Percentiles rank a stretch among this genome's conserved stretches.
phyloP scores from a whole-genome alignment of 2,797 vertebrate genomes.

The Petrocephalus sullivani region DNA sequence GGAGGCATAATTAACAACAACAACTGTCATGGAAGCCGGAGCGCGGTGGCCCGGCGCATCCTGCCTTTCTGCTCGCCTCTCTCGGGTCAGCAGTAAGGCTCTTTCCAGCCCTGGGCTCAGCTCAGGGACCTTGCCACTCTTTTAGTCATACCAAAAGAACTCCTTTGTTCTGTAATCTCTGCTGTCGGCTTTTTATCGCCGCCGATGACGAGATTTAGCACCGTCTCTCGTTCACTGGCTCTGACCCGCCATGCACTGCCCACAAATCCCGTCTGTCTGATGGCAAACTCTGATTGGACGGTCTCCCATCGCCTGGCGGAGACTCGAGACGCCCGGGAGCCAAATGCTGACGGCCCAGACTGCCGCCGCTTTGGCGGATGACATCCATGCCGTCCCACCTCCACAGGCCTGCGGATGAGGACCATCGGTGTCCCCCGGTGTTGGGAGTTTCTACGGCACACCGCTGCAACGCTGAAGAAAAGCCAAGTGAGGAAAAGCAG shows the following conservation, averaged over 20 bases:
- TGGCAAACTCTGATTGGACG: neutral
- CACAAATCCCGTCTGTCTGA: neutral
- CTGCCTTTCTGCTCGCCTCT: neutral
- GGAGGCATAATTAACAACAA: slow-evolving; percentile 10
- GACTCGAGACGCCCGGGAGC: neutral
- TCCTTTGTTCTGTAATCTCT: neutral
- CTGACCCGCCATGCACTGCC: neutral
- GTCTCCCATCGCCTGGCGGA: neutral
- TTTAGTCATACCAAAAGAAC: neutral
- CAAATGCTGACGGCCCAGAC: neutral
- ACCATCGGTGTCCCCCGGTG: neutral
- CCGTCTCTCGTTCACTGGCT: neutral
- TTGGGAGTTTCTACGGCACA: no score
- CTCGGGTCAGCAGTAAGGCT: neutral
- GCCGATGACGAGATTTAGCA: neutral
- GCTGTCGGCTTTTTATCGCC: neutral
- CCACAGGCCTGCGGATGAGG: neutral
- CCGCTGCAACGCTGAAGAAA: neutral
- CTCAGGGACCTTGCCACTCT: neutral
- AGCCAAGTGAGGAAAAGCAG: neutral
- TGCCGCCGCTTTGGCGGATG: neutral
- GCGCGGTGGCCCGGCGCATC: neutral
- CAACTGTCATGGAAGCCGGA: neutral
- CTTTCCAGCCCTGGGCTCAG: neutral
- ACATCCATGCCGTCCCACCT: neutral